phyloP scores from a whole-genome alignment of 2,113 vertebrate genomes.

The Tenrec ecaudatus region DNA sequence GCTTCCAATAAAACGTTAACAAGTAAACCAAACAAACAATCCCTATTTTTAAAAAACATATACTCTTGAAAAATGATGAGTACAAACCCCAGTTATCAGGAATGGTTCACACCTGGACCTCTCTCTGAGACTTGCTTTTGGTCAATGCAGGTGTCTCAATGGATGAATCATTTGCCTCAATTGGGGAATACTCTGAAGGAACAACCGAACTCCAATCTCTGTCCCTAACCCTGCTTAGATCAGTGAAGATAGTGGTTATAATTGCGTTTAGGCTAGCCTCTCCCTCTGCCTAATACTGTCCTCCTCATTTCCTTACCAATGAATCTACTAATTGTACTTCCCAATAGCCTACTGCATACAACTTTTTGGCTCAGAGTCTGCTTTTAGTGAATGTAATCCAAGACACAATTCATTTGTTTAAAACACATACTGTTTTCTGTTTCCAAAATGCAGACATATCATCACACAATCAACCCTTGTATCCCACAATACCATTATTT shows the following conservation, averaged over 20 bases:
- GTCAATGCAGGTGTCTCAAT: background rate
- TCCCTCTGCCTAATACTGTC: background rate
- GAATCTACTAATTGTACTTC: background rate
- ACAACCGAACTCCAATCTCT: background rate
- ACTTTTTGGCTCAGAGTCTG: background rate
- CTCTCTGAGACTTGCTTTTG: background rate
- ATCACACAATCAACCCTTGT: background rate
- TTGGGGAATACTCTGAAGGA: background rate
- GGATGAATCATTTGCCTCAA: background rate
- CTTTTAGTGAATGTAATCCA: background rate
- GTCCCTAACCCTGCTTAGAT: background rate
- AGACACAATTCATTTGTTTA: background rate
- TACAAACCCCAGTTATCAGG: background rate
- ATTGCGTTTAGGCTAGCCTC: background rate
- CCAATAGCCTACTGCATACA: background rate
- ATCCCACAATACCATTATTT: background rate
- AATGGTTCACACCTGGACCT: background rate
- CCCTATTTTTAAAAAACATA: too few species aligned
- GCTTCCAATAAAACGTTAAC: too few species aligned
- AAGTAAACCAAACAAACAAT: too few species aligned
- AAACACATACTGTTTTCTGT: background rate
- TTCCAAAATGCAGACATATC: slow-evolving; percentile 29
- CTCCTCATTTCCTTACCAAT: background rate
- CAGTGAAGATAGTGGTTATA: background rate
- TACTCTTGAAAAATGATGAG: background rate